These are phyloP conservation scores for Pyrgus malvae DNA, from an alignment of 2,888 invertebrate genomes.

Conservation along the genomic window DNA sequence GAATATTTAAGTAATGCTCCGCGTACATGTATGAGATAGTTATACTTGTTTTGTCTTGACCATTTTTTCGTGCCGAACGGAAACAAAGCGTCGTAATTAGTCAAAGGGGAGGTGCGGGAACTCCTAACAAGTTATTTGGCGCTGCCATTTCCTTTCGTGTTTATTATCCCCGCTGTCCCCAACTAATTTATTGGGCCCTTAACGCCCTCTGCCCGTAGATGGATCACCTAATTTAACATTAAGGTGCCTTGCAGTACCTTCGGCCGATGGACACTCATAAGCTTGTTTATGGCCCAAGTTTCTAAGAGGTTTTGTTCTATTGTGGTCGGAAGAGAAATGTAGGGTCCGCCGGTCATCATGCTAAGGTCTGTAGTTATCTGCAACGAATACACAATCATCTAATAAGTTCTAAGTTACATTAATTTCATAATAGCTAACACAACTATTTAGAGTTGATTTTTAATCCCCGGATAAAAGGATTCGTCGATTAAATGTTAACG, in stretches of 20 bases:
- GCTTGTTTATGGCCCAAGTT: slow-evolving; percentile 34
- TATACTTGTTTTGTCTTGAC: slow-evolving; percentile 7
- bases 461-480: no score
- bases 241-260: slow-evolving; percentile 48
- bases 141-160: slow-evolving; percentile 67
- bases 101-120: slow-evolving; percentile 68
- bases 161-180: slow-evolving; percentile 78
- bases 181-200: slow-evolving; percentile 76
- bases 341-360: no score
- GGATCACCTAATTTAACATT: slow-evolving; percentile 79
- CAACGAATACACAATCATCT: no score
- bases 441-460: no score
- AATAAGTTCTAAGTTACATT: no score
- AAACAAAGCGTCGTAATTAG: slow-evolving; percentile 73
- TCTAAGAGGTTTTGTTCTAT: slow-evolving; percentile 39
- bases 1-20: no score
- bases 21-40: no score
- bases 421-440: no score
- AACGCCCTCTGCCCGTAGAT: slow-evolving; percentile 70
- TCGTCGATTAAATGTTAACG: no score
- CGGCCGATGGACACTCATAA: slow-evolving; percentile 49
- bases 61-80: slow-evolving; percentile 32
- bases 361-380: no score
- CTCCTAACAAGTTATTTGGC: slow-evolving; percentile 73
- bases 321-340: not conserved